These are phyloP conservation scores for Heliconius congener DNA, from an alignment of 1,140 invertebrate species.

Conservation along the genomic window DNA sequence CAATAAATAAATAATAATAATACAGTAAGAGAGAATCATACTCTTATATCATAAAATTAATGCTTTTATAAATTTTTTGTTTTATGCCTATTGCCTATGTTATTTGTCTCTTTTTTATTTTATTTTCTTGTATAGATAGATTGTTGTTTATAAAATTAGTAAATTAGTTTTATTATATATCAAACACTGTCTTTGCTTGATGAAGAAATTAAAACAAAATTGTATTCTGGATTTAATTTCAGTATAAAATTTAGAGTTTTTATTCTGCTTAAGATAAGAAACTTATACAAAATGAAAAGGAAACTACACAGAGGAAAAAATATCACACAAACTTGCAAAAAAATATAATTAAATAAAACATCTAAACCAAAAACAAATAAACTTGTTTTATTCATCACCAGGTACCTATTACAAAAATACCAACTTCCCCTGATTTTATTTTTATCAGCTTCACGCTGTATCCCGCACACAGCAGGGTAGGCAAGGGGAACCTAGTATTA, in stretches of 20 bases:
- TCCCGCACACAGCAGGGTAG: no score
- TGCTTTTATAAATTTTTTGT: no score
- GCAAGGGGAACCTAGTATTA: no score
- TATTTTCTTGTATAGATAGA: no score
- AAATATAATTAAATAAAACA: background rate
- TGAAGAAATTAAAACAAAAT: background rate
- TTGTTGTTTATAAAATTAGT: background rate
- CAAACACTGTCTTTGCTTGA: no score
- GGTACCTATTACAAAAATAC: background rate
- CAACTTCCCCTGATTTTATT: background rate
- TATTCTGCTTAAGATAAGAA: background rate
- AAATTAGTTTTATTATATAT: background rate
- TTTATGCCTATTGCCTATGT: no score
- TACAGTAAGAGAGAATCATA: no score
- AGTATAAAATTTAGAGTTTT: background rate
- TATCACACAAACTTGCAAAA: background rate
- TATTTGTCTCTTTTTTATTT: no score
- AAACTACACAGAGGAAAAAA: background rate
- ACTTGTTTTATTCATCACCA: background rate
- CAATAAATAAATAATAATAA: no score
- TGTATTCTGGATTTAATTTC: background rate
- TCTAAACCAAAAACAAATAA: background rate
- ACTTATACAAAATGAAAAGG: background rate
- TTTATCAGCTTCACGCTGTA: no score
- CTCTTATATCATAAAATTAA: no score